A percentile compares a stretch with the other conserved stretches of the same genome.
phyloP scores from a whole-genome alignment of 2,113 vertebrate genomes.

The Brachypodius melanocephalos region DNA sequence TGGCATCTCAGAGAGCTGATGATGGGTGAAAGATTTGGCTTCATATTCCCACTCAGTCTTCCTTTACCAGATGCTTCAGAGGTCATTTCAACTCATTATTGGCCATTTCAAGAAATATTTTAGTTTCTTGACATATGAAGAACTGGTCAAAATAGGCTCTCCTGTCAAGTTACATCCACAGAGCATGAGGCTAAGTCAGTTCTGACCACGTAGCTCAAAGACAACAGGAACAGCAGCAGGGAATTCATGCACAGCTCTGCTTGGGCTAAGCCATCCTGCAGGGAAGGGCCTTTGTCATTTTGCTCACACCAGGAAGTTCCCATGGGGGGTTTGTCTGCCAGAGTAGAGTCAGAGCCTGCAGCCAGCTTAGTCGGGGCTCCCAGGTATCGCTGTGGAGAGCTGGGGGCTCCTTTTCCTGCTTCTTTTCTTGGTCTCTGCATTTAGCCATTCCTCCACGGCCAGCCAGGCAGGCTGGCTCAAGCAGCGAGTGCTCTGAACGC shows the following conservation, averaged over 20 bases:
- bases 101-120: neutral
- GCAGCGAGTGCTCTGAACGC: neutral
- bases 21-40: neutral
- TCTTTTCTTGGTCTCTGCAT: neutral
- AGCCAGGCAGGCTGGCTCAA: neutral
- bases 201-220: neutral
- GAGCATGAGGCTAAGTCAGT: neutral
- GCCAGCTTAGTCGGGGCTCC: neutral
- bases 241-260: neutral
- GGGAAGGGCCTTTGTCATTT: neutral
- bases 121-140: neutral
- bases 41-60: neutral
- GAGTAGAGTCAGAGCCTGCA: neutral
- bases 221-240: neutral
- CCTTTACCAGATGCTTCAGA: neutral
- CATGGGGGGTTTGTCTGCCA: accelerated
- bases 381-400: neutral
- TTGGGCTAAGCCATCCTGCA: neutral
- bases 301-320: neutral
- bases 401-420: neutral
- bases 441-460: neutral
- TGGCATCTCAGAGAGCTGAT: neutral
- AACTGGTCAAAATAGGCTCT: neutral
- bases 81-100: neutral
- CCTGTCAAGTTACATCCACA: neutral